Evolutionary conservation across 2,888 invertebrate genomes (phyloP).

Genomic region (Drosophila testacea): DNA sequence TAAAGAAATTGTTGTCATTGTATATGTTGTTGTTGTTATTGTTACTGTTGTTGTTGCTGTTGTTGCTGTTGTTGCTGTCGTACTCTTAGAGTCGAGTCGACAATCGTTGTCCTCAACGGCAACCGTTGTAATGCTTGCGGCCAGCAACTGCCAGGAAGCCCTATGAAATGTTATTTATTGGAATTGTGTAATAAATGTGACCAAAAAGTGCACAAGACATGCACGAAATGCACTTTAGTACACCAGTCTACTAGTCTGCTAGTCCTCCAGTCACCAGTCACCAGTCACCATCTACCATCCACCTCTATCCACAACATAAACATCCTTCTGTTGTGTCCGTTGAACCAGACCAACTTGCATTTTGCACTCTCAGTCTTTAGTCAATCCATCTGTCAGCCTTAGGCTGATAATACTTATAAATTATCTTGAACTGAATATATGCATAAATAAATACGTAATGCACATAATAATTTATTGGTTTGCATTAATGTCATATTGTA

Average conservation of each 20-base stretch:
- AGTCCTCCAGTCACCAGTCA: neutral
- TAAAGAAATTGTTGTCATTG: slow-evolving; percentile 64
- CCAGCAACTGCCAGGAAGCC: slow-evolving; percentile 47
- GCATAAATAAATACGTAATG: slow-evolving; percentile 1
- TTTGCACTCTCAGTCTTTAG: slow-evolving; percentile 6
- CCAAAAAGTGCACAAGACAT: slow-evolving; percentile 71
- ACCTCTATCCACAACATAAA: slow-evolving; percentile 11
- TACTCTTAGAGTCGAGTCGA: slow-evolving; percentile 8
- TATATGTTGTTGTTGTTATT: slow-evolving; percentile 5
- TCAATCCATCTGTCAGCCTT: slow-evolving; percentile 4
- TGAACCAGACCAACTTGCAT: slow-evolving; percentile 10
- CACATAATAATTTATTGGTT: neutral
- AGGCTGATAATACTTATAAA: slow-evolving; percentile 7
- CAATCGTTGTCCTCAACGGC: slow-evolving; percentile 34
- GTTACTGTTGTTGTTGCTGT: neutral
- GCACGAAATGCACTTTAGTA: slow-evolving; percentile 50
- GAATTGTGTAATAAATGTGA: slow-evolving; percentile 73
- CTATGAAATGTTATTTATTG: slow-evolving; percentile 70
- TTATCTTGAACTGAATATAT: slow-evolving; percentile 5
- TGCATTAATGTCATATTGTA: neutral
- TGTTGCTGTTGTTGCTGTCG: slow-evolving; percentile 8
- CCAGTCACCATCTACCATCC: neutral
- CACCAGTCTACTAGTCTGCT: neutral
- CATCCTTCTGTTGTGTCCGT: slow-evolving; percentile 15
- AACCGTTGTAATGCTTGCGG: slow-evolving; percentile 39